These are phyloP conservation scores for Bombus picipes DNA, from an alignment of 1,140 invertebrate genomes.

Conservation along the genomic window DNA sequence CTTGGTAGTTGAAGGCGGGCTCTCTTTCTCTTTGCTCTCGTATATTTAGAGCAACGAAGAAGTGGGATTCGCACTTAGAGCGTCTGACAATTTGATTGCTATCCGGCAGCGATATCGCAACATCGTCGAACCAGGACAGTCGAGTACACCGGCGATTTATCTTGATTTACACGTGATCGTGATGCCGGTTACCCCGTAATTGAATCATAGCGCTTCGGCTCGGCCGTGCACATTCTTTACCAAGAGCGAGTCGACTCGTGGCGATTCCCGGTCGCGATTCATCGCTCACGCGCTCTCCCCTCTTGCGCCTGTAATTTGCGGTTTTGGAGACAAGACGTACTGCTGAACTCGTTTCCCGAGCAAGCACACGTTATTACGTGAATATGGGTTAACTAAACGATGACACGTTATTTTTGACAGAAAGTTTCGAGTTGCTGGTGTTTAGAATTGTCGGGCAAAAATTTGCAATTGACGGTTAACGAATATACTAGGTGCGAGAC, in stretches of 20 bases:
- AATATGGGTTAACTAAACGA: too few species aligned
- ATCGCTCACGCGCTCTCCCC: slow-evolving; percentile 34
- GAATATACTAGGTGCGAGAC: background rate
- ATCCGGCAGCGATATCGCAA: slow-evolving; percentile 55
- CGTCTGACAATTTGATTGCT: slow-evolving; percentile 57
- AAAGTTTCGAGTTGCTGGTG: too few species aligned
- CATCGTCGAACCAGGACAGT: slow-evolving; percentile 48
- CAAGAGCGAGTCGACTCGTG: slow-evolving; percentile 18
- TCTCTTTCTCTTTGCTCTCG: background rate
- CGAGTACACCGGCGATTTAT: slow-evolving; percentile 47
- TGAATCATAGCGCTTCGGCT: slow-evolving; percentile 50
- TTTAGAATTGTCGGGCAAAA: background rate
- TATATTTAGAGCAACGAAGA: slow-evolving; percentile 40
- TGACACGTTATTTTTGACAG: background rate
- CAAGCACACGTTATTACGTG: background rate
- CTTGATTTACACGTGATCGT: slow-evolving; percentile 59
- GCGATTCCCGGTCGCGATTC: slow-evolving; percentile 22
- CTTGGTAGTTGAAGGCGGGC: background rate
- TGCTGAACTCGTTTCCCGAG: background rate
- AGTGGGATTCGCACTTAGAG: slow-evolving; percentile 46
- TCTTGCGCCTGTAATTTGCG: slow-evolving; percentile 24
- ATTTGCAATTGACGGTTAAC: background rate
- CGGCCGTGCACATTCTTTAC: slow-evolving; percentile 35
- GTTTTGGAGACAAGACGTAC: slow-evolving; percentile 41
- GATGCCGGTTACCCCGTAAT: slow-evolving; percentile 56